Base-by-base conservation (phyloP, 2,113 vertebrate genomes). In the Platanista minor region DNA sequence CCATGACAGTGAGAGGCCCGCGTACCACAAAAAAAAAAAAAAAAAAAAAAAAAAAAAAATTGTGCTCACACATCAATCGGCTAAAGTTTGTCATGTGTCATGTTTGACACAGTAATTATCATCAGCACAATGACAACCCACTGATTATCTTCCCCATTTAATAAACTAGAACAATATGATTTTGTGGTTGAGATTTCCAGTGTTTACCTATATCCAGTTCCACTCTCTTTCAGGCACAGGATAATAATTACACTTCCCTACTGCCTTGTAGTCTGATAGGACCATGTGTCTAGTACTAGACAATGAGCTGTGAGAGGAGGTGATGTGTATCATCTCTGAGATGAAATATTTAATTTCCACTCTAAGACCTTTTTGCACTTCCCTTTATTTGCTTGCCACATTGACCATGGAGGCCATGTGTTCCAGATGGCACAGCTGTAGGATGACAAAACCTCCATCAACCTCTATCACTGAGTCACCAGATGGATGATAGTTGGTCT, bases 51-150 rank as follows among this genome's bases (percentile, higher is more conserved):
- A n/a, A n/a, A n/a, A n/a, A 29, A 54, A 91, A 93, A 66, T 62
- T 69, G 15, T 93, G 41, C 69, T 91, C 36, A 12, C n/a, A 41
- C 9, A 23, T 69, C 82, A 80, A 4, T 94, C 72, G 46, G 54
- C 59, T 92, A 54, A 91, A 62, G 46, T 86, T 88, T 89, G 43
- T 59, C 57, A 21, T 52, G 9, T 52, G 29, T 41, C 33, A 3
- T 49, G 6, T 81, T 87, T 96, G 57, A 36, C n/a, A 91, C 6
- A 83, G 33, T 78, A 87, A 83, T 80, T 95, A 57, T 31, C 41
- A 27, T 71, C 94, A 29, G 36, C 25, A 62, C 36, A 52, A 27
- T 64, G 74, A 96, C 69, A 91, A n/a, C 25, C 8, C 49, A 82
- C 72, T 85, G 54, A 59, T 82, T 54, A 57, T 5, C 5, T 95